Evolutionary conservation across 2,113 vertebrate genomes (phyloP), one percentile per base, ranked within the genome.

Genomic region (Puffinus mauretanicus): DNA sequence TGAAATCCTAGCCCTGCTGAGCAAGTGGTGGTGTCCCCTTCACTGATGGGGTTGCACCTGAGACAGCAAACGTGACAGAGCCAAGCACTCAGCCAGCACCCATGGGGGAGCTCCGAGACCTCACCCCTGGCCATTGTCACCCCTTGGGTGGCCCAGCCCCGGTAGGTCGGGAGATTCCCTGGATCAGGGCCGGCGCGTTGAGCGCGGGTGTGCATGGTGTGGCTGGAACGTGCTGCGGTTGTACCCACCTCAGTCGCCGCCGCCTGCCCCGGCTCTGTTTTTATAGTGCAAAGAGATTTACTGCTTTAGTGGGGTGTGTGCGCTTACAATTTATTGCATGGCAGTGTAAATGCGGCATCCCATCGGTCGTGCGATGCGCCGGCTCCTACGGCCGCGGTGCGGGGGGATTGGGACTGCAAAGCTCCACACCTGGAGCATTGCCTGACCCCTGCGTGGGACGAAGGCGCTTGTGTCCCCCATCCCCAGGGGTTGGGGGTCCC

Each of bases 311-410:
- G 17, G 90, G 92, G 90, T 51, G 96, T 93, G 94, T 51, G 78
- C 0, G 0, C 17, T 57, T 47, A 30, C 46, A 75, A 93, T 94
- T 95, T 97, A 95, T 64, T 55, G 24, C 20, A 4, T 3, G 6
- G 73, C 4, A 25, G 75, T 9, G 11, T 30, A 60, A 92, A 49
- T 0, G 29, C 3, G 2, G 82, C 75, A 36, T 34, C 88, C 10
- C 58, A 15, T n/a, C 11, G 5, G 1, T 3, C 0, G 0, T 25
- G 64, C 2, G 12, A 22, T 7, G 20, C 2, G 40, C 34, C n/a
- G 44, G 70, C 58, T 80, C n/a, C 7, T 34, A 10, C 1, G 10
- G 52, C 21, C 6, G 0, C 0, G 4, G 10, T n/a, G 32, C 5
- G 7, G 29, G 10, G 0, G 3, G n/a, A 6, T 9, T 36, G 70